Evolutionary conservation across 2,797 vertebrate genomes (phyloP).

Genomic region (Spinibarbus caldwelli): DNA sequence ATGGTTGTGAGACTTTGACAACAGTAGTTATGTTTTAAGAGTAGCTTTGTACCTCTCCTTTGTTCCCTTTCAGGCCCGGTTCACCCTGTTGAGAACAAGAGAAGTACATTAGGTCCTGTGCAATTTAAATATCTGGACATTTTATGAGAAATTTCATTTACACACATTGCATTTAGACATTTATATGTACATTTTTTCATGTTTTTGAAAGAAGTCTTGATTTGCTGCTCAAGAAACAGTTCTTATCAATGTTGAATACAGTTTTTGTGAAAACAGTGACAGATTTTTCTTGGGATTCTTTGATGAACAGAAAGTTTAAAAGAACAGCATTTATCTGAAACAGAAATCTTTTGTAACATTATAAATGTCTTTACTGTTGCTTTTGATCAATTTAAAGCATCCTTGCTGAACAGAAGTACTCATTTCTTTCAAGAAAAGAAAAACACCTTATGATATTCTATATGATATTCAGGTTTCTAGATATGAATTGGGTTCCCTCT

Average conservation of each 20-base stretch:
- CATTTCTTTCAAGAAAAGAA: not conserved
- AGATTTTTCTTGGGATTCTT: too few species aligned
- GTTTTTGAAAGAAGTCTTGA: not conserved
- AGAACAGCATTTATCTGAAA: not conserved
- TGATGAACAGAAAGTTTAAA: not conserved
- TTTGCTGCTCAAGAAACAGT: not conserved
- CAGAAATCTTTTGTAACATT: too few species aligned
- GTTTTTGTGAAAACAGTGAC: too few species aligned
- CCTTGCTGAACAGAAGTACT: not conserved
- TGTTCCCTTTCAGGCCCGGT: conserved; percentile 62
- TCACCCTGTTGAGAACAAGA: conserved; percentile 59
- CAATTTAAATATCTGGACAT: not conserved
- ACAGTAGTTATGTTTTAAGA: not conserved
- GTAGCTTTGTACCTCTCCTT: conserved; percentile 67
- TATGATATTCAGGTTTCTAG: too few species aligned
- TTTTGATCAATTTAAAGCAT: not conserved
- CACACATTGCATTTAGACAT: not conserved
- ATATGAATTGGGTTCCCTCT: too few species aligned
- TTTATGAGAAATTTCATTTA: not conserved
- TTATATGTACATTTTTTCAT: not conserved
- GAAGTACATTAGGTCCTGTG: not conserved
- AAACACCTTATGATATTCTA: too few species aligned
- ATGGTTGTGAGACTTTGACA: conserved; percentile 16
- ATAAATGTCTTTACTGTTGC: not conserved
- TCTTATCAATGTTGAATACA: too few species aligned